phyloP scores from a whole-genome alignment of 1,140 invertebrate species.

The Maniola jurtina region DNA sequence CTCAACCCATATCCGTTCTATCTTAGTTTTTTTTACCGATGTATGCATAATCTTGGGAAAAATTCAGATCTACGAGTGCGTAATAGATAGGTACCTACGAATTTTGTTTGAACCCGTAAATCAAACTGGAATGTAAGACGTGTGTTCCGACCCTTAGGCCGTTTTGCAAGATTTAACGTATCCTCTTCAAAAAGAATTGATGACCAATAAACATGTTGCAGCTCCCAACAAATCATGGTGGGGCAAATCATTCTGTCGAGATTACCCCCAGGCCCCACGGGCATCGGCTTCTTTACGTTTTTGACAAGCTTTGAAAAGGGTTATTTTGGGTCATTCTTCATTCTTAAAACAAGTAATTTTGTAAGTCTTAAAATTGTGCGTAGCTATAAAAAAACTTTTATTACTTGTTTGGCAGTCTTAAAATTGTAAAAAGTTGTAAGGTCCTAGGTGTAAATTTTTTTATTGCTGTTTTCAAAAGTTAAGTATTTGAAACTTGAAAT shows the following conservation, averaged over 20 bases:
- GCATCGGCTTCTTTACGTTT: slow-evolving; percentile 21
- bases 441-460: neutral
- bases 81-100: too few species aligned
- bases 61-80: too few species aligned
- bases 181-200: slow-evolving; percentile 15
- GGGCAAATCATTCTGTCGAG: slow-evolving; percentile 25
- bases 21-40: too few species aligned
- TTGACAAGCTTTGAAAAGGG: slow-evolving; percentile 26
- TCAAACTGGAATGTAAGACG: neutral
- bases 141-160: neutral
- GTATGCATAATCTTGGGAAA: too few species aligned
- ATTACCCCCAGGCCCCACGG: slow-evolving; percentile 14
- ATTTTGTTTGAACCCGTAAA: too few species aligned
- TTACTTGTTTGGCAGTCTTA: neutral
- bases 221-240: slow-evolving; percentile 20
- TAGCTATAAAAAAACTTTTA: slow-evolving; percentile 2
- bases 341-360: slow-evolving; percentile 23
- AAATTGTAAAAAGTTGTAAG: slow-evolving; percentile 6
- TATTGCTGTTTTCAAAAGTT: neutral
- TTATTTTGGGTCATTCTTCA: slow-evolving; percentile 31
- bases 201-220: slow-evolving; percentile 12
- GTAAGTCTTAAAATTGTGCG: neutral
- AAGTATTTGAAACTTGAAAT: neutral
- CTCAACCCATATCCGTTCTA: too few species aligned
- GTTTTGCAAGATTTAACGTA: neutral